These are phyloP conservation scores for Prosopocoilus inquinatus DNA, from an alignment of 2,888 invertebrate species.

Conservation along the genomic window DNA sequence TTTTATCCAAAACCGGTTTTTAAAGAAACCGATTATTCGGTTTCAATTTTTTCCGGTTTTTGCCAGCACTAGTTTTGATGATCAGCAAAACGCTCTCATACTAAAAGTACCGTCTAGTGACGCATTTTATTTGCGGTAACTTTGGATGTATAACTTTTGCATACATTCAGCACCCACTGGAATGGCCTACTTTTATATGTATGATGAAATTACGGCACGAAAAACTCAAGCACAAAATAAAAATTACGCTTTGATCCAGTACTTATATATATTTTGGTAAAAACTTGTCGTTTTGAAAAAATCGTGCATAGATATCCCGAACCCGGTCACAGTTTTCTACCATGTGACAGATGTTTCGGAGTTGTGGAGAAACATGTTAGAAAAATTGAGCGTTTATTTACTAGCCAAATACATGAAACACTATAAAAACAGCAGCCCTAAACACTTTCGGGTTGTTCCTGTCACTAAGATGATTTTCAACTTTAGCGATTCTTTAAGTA, in stretches of 20 bases:
- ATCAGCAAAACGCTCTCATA: slow-evolving; percentile 1
- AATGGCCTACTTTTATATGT: slow-evolving; percentile 1
- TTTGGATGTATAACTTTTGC: too few species aligned
- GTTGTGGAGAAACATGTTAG: too few species aligned
- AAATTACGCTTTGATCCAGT: slow-evolving; percentile 10
- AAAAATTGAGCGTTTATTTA: slow-evolving; percentile 5
- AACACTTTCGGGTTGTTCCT: background rate
- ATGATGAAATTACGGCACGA: slow-evolving; percentile 1
- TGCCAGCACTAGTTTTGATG: background rate
- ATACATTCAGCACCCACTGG: background rate
- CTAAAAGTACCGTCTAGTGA: slow-evolving; percentile 11
- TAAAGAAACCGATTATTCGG: too few species aligned
- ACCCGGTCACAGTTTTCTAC: too few species aligned
- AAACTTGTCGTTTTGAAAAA: slow-evolving; percentile 2
- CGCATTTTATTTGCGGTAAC: slow-evolving; percentile 13
- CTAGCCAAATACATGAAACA: slow-evolving; percentile 3
- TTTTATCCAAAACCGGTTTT: too few species aligned
- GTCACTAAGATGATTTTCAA: background rate
- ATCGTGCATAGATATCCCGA: too few species aligned
- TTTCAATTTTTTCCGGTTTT: too few species aligned
- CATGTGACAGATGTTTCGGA: too few species aligned
- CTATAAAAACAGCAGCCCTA: background rate
- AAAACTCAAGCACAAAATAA: slow-evolving; percentile 16
- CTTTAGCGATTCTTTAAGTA: background rate
- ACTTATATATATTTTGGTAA: slow-evolving; percentile 1